A percentile compares a stretch with the other conserved stretches of the same genome.
phyloP scores from a whole-genome alignment of 2,888 invertebrate species.

The Mythimna lalbum region DNA sequence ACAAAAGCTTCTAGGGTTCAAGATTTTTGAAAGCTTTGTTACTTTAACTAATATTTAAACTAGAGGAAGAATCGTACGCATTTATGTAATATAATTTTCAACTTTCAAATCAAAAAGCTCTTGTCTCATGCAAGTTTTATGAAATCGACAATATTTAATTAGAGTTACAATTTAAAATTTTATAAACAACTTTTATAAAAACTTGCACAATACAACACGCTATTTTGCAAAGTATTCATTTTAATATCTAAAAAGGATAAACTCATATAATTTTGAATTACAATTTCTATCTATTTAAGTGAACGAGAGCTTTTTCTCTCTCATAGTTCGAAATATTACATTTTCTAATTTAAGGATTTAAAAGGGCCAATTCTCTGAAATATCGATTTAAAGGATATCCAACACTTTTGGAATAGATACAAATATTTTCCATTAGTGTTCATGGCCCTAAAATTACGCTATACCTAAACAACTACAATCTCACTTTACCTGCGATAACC shows the following conservation, averaged over 20 bases:
- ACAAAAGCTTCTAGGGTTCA: conserved; percentile 57
- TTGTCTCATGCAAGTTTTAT: conserved; percentile 54
- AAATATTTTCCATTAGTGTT: conserved; percentile 35
- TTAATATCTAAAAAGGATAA: conserved; percentile 47
- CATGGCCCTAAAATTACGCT: conserved; percentile 58
- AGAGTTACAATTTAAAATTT: conserved; percentile 32
- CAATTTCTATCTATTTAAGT: conserved; percentile 69
- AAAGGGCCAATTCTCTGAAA: conserved; percentile 55
- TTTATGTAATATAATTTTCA: conserved; percentile 26
- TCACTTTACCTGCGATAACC: conserved; percentile 79
- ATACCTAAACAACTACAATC: conserved; percentile 74
- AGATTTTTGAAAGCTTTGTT: conserved; percentile 49
- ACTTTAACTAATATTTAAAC: conserved; percentile 56
- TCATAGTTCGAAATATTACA: conserved; percentile 64
- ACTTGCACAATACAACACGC: conserved; percentile 56
- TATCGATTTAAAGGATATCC: conserved; percentile 37
- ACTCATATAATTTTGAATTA: conserved; percentile 54
- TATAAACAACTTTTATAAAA: conserved; percentile 36
- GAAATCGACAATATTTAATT: conserved; percentile 32
- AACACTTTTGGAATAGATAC: conserved; percentile 39
- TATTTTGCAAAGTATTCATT: conserved; percentile 52
- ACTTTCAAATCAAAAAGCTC: conserved; percentile 35
- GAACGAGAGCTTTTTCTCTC: conserved; percentile 74
- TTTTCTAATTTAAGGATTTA: conserved; percentile 52
- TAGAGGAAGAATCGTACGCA: conserved; percentile 57